Conservation (phyloP, 2,888 invertebrate genomes). For the Heliconius charithonia region DNA sequence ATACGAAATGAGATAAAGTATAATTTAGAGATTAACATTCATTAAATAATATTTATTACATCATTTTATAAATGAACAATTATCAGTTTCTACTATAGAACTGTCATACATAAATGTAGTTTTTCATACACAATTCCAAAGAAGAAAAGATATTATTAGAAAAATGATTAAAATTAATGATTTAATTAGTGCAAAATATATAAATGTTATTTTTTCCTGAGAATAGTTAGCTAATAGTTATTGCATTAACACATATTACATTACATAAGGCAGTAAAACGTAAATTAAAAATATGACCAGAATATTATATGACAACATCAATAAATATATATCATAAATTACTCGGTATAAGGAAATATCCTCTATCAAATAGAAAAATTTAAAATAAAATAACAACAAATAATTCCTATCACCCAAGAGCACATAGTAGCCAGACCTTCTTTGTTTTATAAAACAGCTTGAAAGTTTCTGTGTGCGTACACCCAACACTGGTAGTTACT, state of each 20-base stretch:
- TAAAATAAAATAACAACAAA: neutral
- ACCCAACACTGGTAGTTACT: too few relatives aligned
- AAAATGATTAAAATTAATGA: too few relatives aligned
- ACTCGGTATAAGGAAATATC: neutral
- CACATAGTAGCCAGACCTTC: too few relatives aligned
- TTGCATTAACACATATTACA: neutral
- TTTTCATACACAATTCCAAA: too few relatives aligned
- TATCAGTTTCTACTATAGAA: too few relatives aligned
- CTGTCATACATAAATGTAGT: too few relatives aligned
- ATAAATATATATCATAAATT: neutral
- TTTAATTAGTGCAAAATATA: neutral
- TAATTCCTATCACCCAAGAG: neutral
- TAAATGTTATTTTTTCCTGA: neutral
- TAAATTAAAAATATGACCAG: neutral
- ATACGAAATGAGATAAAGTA: too few relatives aligned
- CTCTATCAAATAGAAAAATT: constrained; percentile 4
- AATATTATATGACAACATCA: constrained; percentile 1
- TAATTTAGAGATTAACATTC: too few relatives aligned
- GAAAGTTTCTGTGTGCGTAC: too few relatives aligned
- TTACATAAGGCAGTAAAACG: neutral
- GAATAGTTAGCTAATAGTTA: neutral
- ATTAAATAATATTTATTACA: neutral
- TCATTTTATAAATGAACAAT: neutral
- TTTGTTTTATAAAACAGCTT: too few relatives aligned
- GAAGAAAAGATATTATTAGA: too few relatives aligned